A percentile compares a stretch with the other conserved stretches of the same genome.
Conservation (phyloP, 2,113 vertebrate genomes). For the Cyrtonyx montezumae region DNA sequence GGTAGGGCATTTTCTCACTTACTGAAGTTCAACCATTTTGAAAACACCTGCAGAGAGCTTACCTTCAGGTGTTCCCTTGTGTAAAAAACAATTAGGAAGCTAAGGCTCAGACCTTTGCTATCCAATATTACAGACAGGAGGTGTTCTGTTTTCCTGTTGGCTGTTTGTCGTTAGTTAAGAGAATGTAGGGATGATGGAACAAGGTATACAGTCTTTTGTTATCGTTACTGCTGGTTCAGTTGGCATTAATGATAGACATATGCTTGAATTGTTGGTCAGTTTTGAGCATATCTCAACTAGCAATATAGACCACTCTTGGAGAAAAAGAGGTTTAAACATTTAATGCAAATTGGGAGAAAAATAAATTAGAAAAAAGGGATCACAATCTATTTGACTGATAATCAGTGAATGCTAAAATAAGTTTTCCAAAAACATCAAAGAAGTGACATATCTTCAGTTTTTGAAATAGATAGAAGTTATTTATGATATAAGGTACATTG, state of each 20-base stretch:
- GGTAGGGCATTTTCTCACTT: not conserved
- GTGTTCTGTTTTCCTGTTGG: not conserved
- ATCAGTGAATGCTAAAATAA: not conserved
- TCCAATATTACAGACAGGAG: not conserved
- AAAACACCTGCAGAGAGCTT: not conserved
- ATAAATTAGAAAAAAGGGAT: not conserved
- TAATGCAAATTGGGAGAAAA: not conserved
- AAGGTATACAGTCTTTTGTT: not conserved
- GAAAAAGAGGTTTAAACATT: not conserved
- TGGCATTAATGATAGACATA: not conserved
- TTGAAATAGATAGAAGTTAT: not conserved
- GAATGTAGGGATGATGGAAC: not conserved
- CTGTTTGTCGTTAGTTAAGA: not conserved
- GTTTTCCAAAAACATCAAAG: not conserved
- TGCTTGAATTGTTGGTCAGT: not conserved
- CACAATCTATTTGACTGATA: not conserved
- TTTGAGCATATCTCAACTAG: not conserved
- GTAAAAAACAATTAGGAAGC: not conserved
- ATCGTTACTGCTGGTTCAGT: not conserved
- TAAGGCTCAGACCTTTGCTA: not conserved
- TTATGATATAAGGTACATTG: not conserved
- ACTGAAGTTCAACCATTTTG: not conserved
- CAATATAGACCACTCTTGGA: accelerated
- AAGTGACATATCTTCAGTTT: not conserved
- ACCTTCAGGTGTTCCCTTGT: not conserved